Evolutionary conservation across 2,113 vertebrate genomes (phyloP).

Genomic region (Cheirogaleus medius): DNA sequence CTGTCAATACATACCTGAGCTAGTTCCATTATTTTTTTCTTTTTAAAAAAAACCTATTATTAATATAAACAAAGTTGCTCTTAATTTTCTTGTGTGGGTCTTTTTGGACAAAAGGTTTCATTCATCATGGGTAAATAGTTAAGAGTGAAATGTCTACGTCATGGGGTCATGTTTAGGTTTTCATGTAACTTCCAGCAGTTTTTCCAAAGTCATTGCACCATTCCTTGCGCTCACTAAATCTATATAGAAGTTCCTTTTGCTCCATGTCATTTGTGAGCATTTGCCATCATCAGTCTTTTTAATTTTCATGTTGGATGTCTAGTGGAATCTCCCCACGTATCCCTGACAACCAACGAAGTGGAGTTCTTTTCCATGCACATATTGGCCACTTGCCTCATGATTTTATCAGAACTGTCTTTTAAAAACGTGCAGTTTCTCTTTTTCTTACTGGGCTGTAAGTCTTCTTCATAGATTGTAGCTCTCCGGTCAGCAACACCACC

Average conservation of each 20-base stretch:
- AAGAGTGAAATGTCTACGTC: background rate
- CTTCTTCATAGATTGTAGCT: no score
- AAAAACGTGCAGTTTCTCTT: accelerated
- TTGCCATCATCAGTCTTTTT: background rate
- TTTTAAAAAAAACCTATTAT: no score
- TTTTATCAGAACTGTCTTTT: background rate
- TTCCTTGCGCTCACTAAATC: background rate
- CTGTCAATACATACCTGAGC: background rate
- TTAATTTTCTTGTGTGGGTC: background rate
- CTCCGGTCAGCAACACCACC: background rate
- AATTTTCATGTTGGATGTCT: background rate
- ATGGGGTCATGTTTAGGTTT: background rate
- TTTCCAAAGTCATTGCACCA: background rate
- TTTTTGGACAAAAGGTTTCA: background rate
- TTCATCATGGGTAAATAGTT: background rate
- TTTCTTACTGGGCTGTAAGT: background rate
- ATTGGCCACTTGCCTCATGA: background rate
- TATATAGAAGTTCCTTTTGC: background rate
- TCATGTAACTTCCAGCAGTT: background rate
- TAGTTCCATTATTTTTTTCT: background rate
- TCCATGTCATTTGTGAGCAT: background rate
- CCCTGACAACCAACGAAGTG: background rate
- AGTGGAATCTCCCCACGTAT: background rate
- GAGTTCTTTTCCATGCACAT: background rate
- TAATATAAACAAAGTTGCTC: no score